These are phyloP conservation scores for Arenicola marina DNA, from an alignment of 2,888 invertebrate species.

Conservation along the genomic window DNA sequence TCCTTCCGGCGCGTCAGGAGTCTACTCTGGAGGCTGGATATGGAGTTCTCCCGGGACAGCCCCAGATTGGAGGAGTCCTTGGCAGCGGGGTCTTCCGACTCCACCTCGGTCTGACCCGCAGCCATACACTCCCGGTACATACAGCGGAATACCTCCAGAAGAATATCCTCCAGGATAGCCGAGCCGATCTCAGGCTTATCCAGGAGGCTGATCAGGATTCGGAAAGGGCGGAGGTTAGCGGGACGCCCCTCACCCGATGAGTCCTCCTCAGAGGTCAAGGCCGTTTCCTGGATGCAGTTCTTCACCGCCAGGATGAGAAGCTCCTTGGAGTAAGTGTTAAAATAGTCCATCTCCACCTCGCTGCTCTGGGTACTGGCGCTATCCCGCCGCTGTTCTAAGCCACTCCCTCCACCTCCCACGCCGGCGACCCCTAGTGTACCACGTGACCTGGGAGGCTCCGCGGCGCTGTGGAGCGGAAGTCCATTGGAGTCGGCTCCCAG, in stretches of 20 bases:
- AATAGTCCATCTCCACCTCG: constrained; percentile 30
- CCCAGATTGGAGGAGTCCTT: neutral
- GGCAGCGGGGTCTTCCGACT: neutral
- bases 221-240: constrained; percentile 61
- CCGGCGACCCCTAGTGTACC: too few species aligned
- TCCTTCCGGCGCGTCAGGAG: neutral
- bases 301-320: constrained; percentile 63
- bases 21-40: neutral
- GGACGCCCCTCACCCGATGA: neutral
- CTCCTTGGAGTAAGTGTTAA: constrained; percentile 70
- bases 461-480: constrained; percentile 9
- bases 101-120: neutral
- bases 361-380: constrained; percentile 17
- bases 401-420: neutral
- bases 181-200: constrained; percentile 84
- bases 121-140: constrained; percentile 44
- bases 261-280: neutral
- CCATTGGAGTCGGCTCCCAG: constrained; percentile 69
- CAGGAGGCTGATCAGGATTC: constrained; percentile 79
- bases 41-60: neutral
- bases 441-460: neutral
- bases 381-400: constrained; percentile 9
- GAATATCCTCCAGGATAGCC: constrained; percentile 54
- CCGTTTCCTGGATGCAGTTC: constrained; percentile 17
- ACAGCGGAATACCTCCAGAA: constrained; percentile 70